Conservation (phyloP, 2,888 invertebrate species). For the Dione juno region DNA sequence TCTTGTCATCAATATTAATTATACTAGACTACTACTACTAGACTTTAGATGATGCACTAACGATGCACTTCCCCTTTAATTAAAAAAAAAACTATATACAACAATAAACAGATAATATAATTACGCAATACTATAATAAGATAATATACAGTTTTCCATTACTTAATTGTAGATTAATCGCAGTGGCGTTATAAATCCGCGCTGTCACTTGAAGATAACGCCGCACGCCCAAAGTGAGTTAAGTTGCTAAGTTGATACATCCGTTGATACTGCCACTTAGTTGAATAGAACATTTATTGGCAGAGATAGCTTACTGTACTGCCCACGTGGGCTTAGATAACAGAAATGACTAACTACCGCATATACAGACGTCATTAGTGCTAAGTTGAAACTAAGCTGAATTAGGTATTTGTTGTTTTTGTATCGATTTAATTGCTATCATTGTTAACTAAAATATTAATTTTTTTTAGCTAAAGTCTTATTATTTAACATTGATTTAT, state of each 20-base stretch:
- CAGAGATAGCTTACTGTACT: slow-evolving; percentile 14
- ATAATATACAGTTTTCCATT: not conserved
- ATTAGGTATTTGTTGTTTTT: too few relatives aligned
- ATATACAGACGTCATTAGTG: not conserved
- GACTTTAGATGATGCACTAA: too few relatives aligned
- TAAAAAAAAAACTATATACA: too few relatives aligned
- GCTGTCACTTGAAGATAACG: slow-evolving; percentile 28
- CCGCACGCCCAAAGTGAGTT: slow-evolving; percentile 29
- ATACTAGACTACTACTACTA: too few relatives aligned
- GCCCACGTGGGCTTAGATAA: slow-evolving; percentile 22
- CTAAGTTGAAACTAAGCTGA: not conserved
- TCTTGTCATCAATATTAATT: too few relatives aligned
- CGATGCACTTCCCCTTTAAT: too few relatives aligned
- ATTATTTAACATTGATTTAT: too few relatives aligned
- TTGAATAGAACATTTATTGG: slow-evolving; percentile 25
- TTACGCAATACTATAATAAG: not conserved
- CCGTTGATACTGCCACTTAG: slow-evolving; percentile 16
- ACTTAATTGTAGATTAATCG: slow-evolving; percentile 19
- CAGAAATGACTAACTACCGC: not conserved
- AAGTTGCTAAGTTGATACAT: slow-evolving; percentile 31
- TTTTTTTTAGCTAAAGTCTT: too few relatives aligned
- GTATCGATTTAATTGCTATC: too few relatives aligned
- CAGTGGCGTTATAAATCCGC: slow-evolving; percentile 24
- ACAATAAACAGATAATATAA: not conserved
- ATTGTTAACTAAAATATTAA: too few relatives aligned